Base-by-base conservation (phyloP, 2,888 invertebrate species). In the Ennomos quercinarius region DNA sequence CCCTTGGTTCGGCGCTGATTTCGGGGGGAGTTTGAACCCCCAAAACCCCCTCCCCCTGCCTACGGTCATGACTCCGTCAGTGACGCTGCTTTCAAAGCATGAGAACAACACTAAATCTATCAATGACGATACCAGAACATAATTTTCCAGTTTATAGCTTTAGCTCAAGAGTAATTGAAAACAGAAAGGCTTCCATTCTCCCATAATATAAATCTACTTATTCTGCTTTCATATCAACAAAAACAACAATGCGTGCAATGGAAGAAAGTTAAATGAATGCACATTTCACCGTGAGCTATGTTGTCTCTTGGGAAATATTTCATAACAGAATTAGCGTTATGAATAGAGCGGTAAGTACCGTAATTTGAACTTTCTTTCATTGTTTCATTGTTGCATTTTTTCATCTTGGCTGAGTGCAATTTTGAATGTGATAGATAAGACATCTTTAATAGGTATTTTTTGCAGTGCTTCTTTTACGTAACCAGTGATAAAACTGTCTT, bases 241-340 rank as follows among this genome's bases (percentile, higher is more conserved):
- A 61, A 65, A 67, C 47, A 36, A 52, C 56, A 64, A 64, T 63
- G 54, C 53, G 51, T 63, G 61, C 58, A 61, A 58, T 55, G 61
- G 65, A 67, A 62, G 54, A 46, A 55, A 59, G 50, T 27, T 27
- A 3, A 27, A 57, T 35, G 46, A 54, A 11, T 57, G 50, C 46
- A 41, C 48, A 66, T 59, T 68, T 68, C 63, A 71, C 73, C 69
- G 78, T 78, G 71, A 66, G 66, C 61, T 72, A 77, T 71, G 72
- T 59, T 59, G 72, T 60, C 61, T 64, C 68, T 65, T 78, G 80
- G 71, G 78, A 77, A 77, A 39, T 34, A 58, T 70, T 73, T 73
- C 74, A 64, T 77, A 72, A 76, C 64, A 58, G 51, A 52, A 63
- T 45, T 64, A 70, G 55, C 53, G 54, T 52, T 39, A 12, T 44